phyloP scores from a whole-genome alignment of 2,797 vertebrate genomes.

The Gila robusta region DNA sequence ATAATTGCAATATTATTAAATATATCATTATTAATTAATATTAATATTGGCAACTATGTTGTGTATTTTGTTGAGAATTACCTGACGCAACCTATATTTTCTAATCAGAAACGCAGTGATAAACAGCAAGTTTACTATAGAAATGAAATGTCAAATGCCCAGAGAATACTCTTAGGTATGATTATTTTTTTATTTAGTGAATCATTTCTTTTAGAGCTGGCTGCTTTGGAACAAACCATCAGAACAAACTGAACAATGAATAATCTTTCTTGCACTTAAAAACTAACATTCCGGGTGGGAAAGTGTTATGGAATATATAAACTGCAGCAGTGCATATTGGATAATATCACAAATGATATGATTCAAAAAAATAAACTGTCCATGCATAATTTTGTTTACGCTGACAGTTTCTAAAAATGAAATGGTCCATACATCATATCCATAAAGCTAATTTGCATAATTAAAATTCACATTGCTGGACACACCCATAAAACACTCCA shows the following conservation, averaged over 20 bases:
- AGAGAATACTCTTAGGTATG: background rate
- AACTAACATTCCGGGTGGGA: background rate
- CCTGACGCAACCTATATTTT: background rate
- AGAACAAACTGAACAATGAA: background rate
- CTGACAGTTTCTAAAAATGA: background rate
- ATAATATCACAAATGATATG: background rate
- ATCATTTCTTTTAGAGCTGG: background rate
- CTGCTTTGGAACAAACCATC: background rate
- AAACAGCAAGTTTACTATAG: background rate
- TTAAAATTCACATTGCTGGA: background rate
- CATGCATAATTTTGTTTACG: background rate
- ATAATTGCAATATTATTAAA: background rate
- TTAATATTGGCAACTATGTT: background rate
- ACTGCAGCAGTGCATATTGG: background rate
- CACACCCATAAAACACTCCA: background rate
- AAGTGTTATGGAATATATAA: background rate
- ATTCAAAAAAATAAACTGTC: background rate
- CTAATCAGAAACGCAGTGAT: background rate
- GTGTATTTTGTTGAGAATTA: background rate
- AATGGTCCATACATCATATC: background rate
- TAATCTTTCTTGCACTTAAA: background rate
- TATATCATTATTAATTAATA: background rate
- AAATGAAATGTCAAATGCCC: background rate
- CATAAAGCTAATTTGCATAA: background rate
- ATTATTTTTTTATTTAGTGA: background rate